Base-by-base conservation (phyloP, 2,888 invertebrate genomes). In the Amiota communis region DNA sequence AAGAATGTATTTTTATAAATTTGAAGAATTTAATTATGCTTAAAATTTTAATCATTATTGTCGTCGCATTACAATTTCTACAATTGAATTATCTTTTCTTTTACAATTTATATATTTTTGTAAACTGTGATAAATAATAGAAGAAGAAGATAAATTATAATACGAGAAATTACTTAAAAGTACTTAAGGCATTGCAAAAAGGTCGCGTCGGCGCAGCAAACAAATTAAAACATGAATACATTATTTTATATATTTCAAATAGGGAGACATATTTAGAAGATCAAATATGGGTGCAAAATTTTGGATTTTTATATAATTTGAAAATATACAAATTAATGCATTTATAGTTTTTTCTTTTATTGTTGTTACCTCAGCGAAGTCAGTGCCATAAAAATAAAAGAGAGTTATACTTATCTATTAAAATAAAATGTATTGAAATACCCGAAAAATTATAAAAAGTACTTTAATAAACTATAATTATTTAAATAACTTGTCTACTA, bases 91-190 rank as follows among this genome's bases (percentile, higher is more conserved):
- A 15, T 48, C 15, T 15, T 11, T 57, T 57, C 15, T 57, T 20
- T 15, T 57, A 8, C 3, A 13, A 48, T 47, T 8, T 15, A 15
- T 48, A 48, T 65, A 10, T 47, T 47, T 47, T 65, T 65, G 48
- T 65, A 65, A 65, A 48, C 65, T 65, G 65, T 65, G 65, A 65
- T 65, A 65, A 65, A 65, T 48, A 65, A 65, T 2, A 23, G 23
- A 63, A 8, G n/a, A n/a, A n/a, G n/a, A n/a, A n/a, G n/a, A n/a
- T 12, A 15, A 46, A 65, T n/a, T 65, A 15, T 47, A 48, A 15
- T n/a, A 36, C 36, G n/a, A n/a, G 63, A 63, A 63, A 36, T 65
- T 15, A 15, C 17, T 17, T 12, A 57, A 17, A 57, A 15, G 23
- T 3, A n/a, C n/a, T 23, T 1, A 1, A 23, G 23, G 23, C 23